Base-by-base conservation (phyloP, 2,888 invertebrate genomes). In the Neoascia interrupta region DNA sequence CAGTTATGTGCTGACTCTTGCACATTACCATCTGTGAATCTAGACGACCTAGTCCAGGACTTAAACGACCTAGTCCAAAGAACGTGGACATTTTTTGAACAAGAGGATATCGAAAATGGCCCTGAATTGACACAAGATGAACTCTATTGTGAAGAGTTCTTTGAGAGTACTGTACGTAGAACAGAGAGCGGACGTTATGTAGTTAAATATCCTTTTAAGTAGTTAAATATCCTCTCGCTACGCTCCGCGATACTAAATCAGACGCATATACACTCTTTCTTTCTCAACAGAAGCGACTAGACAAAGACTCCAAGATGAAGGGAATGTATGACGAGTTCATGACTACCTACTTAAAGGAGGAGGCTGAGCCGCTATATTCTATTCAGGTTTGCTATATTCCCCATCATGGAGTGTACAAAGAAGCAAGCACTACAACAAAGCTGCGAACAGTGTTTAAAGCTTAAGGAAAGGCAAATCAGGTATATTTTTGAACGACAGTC, bases 61-160 rank as follows among this genome's bases (percentile, higher is more conserved):
- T 10, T 34, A 4, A 37, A 11, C 3, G 15, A 37, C 1, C 15
- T 37, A 37, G n/a, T 61, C 31, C 54, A 60, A 26, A 39, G 34
- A 26, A 21, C 66, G 66, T 72, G 72, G 63, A 73, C 58, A 28
- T 73, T 74, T 36, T 49, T 63, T 18, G 54, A 81, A 6, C 18
- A 31, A 15, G 51, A 61, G 8, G 63, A 36, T 10, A 26, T 53
- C 10, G 26, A 53, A 45, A 6, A 11, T 21, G 8, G 10, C 6
- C n/a, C 36, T 10, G 26, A 31, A 8, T 31, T 73, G 58, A 58
- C 64, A 13, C 51, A 49, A 43, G 58, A 58, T 19, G 66, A 66
- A 51, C 21, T 64, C 10, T 54, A 47, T n/a, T 81, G 70, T 21
- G 70, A 81, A 23, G 36, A 26, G 26, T 26, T 26, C 8, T 26